phyloP scores from a whole-genome alignment of 2,888 invertebrate genomes.

The Melipona beecheii region DNA sequence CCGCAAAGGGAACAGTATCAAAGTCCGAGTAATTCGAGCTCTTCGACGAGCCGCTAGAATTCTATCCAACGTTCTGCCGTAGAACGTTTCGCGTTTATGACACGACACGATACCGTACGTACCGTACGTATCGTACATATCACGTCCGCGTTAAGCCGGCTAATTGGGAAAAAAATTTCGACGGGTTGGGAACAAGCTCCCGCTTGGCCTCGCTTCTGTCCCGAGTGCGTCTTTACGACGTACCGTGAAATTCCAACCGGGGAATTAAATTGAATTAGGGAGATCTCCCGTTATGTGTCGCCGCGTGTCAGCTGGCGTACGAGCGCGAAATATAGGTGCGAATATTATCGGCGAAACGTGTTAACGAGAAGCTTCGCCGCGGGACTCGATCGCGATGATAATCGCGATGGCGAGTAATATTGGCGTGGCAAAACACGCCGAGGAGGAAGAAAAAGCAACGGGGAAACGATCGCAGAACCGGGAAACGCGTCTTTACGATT shows the following conservation, averaged over 20 bases:
- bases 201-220: neutral
- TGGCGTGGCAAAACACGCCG: neutral
- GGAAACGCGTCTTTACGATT: conserved; percentile 44
- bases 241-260: neutral
- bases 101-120: neutral
- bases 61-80: neutral
- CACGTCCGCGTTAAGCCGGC: no score
- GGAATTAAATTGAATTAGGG: conserved; percentile 12
- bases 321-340: neutral
- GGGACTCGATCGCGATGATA: neutral
- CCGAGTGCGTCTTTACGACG: neutral
- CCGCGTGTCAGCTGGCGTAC: neutral
- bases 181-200: neutral
- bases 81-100: neutral
- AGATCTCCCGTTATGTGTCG: conserved; percentile 24
- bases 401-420: conserved; percentile 4
- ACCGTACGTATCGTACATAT: no score
- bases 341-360: neutral
- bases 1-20: neutral
- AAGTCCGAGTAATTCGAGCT: neutral
- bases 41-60: neutral
- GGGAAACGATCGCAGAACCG: neutral
- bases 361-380: neutral
- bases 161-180: conserved; percentile 16
- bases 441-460: neutral